phyloP scores from a whole-genome alignment of 2,797 vertebrate species.

The Apodemus agrarius region DNA sequence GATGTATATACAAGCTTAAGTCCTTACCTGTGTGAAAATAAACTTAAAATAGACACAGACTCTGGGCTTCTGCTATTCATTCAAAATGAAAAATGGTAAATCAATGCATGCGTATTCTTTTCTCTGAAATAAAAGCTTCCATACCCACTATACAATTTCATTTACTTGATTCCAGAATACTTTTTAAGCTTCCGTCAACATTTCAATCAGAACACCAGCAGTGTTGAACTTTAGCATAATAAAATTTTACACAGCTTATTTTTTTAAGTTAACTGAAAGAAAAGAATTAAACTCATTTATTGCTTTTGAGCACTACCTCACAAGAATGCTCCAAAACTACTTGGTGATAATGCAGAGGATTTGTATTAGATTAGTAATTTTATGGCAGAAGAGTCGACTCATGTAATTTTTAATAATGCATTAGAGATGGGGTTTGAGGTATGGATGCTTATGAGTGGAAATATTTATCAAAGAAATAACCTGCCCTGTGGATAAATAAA shows the following conservation, averaged over 20 bases:
- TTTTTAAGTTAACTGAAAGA: slow-evolving; percentile 39
- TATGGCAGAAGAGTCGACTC: not conserved
- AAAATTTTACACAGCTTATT: not conserved
- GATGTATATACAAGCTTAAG: not conserved
- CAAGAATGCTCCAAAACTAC: not conserved
- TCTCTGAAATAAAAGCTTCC: not conserved
- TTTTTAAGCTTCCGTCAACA: not conserved
- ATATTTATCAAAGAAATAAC: not conserved
- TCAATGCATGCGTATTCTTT: not conserved
- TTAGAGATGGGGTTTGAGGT: not conserved
- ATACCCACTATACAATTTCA: not conserved
- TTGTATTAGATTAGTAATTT: not conserved
- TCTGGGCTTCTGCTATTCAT: not conserved
- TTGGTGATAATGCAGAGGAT: not conserved
- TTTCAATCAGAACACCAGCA: not conserved
- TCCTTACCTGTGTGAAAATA: not conserved
- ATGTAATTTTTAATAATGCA: not conserved
- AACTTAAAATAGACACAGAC: slow-evolving; percentile 32
- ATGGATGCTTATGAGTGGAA: no score
- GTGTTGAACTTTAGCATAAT: not conserved
- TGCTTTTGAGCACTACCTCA: not conserved
- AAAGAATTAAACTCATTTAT: not conserved
- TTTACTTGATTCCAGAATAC: slow-evolving; percentile 16
- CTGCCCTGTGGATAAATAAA: not conserved
- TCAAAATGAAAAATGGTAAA: not conserved